Conservation (phyloP, 2,797 vertebrate species). For the Nasua narica region DNA sequence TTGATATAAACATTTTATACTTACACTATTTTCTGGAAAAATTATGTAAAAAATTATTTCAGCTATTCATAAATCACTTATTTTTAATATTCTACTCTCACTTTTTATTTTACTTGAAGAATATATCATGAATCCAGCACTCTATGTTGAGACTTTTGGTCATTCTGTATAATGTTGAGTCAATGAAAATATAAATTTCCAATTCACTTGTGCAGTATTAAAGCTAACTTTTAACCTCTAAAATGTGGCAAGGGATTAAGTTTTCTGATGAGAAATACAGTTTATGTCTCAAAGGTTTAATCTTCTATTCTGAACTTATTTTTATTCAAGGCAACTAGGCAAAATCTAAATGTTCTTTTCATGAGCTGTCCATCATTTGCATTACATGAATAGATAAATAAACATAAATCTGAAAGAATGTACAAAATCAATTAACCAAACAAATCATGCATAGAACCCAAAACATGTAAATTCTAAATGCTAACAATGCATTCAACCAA, state of each 20-base stretch:
- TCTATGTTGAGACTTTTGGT: background rate
- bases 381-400: conserved; percentile 72
- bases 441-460: conserved; percentile 49
- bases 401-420: conserved; percentile 68
- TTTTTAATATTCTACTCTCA: background rate
- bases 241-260: conserved; percentile 22
- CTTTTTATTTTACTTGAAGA: background rate
- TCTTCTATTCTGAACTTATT: conserved; percentile 23
- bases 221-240: conserved; percentile 16
- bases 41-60: background rate
- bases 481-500: conserved; percentile 48
- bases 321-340: background rate
- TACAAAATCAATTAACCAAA: conserved; percentile 80
- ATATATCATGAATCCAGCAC: background rate
- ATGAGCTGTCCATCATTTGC: conserved; percentile 70
- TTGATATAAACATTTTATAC: background rate
- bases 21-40: background rate
- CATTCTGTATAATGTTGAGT: conserved; percentile 21
- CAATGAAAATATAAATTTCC: conserved; percentile 51
- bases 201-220: conserved; percentile 13
- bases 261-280: conserved; percentile 11
- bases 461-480: conserved; percentile 59
- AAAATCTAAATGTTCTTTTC: conserved; percentile 5
- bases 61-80: background rate
- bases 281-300: conserved; percentile 52